Percentiles rank a stretch among this genome's conserved stretches.
phyloP scores from a whole-genome alignment of 2,888 invertebrate species.

The Meteorus colon region DNA sequence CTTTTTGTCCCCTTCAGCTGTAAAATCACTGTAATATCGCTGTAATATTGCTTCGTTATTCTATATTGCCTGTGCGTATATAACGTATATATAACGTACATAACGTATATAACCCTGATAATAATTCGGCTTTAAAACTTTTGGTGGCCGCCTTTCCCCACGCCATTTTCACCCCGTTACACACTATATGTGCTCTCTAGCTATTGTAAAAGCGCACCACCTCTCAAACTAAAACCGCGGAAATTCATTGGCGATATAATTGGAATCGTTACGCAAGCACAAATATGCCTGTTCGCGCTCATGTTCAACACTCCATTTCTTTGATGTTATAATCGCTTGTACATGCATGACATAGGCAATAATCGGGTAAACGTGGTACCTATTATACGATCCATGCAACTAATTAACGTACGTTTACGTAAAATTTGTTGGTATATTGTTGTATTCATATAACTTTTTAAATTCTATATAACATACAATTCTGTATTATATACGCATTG shows the following conservation, averaged over 20 bases:
- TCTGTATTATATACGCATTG: not conserved
- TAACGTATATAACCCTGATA: conserved; percentile 4
- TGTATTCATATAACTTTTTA: not conserved
- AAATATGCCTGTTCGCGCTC: not conserved
- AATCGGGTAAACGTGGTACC: conserved; percentile 21
- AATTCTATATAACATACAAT: not conserved
- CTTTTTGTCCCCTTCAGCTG: not conserved
- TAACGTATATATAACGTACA: not conserved
- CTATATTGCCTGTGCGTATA: not conserved
- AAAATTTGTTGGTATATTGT: not conserved
- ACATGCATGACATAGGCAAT: conserved; percentile 11
- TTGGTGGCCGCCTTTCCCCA: not conserved
- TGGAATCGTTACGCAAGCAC: conserved; percentile 6
- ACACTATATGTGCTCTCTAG: not conserved
- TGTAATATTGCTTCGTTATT: conserved; percentile 1
- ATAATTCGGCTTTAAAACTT: conserved; percentile 41
- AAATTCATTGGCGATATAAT: conserved; percentile 31
- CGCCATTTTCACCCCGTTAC: not conserved
- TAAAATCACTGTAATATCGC: not conserved
- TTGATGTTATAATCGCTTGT: conserved; percentile 31
- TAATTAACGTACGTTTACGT: not conserved
- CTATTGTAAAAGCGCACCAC: not conserved
- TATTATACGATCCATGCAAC: conserved; percentile 13
- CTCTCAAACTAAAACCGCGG: conserved; percentile 15
- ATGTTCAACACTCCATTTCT: conserved; percentile 15